Evolutionary conservation across 2,113 vertebrate species (phyloP).

Genomic region (Pseudonaja textilis): DNA sequence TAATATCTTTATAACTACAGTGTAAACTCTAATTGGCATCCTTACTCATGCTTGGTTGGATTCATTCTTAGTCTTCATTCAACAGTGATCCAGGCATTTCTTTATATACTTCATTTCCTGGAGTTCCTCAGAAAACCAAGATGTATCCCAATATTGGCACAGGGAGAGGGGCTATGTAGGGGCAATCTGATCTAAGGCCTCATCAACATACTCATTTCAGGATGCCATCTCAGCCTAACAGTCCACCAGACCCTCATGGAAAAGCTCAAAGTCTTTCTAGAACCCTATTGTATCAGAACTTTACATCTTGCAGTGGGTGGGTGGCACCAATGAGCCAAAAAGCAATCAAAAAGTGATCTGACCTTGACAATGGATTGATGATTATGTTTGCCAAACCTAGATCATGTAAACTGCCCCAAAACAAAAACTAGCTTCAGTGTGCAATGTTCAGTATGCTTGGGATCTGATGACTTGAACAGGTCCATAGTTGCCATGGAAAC

Average conservation of each 20-base stretch:
- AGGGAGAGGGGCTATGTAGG: neutral
- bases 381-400: neutral
- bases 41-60: neutral
- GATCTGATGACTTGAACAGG: neutral
- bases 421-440: neutral
- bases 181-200: neutral
- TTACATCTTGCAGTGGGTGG: neutral
- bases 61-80: neutral
- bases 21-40: neutral
- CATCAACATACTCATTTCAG: neutral
- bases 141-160: neutral
- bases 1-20: neutral
- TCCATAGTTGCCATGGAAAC: neutral
- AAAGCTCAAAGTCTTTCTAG: neutral
- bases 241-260: neutral
- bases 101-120: neutral
- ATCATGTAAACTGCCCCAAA: neutral
- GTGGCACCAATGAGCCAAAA: neutral
- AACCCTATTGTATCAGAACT: neutral
- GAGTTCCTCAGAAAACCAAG: neutral
- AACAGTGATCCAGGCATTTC: neutral
- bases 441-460: neutral
- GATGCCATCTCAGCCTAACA: neutral
- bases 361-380: neutral
- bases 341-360: neutral